A percentile compares a stretch with the other conserved stretches of the same genome.
phyloP scores from a whole-genome alignment of 2,888 invertebrate genomes.

The Syrphus vitripennis region DNA sequence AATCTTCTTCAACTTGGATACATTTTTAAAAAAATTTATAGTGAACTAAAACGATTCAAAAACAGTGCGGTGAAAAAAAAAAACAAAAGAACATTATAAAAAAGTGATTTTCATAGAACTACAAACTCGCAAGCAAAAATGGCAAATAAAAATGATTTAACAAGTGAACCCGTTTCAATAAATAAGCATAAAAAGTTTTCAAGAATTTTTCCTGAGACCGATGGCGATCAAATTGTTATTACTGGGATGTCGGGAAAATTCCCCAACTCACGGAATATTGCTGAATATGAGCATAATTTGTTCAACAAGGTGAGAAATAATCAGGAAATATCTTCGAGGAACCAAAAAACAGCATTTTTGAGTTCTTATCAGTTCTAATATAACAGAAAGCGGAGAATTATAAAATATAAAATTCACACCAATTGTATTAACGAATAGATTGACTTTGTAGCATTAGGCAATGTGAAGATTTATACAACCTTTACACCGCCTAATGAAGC shows the following conservation, averaged over 20 bases:
- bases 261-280: conserved; percentile 85
- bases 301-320: conserved; percentile 82
- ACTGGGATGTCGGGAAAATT: conserved; percentile 84
- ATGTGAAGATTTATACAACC: too few relatives aligned
- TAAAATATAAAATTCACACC: too few relatives aligned
- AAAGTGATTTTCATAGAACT: not conserved
- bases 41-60: not conserved
- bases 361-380: too few relatives aligned
- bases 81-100: not conserved
- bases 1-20: not conserved
- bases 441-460: too few relatives aligned
- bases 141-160: conserved; percentile 51
- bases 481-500: too few relatives aligned
- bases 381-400: too few relatives aligned
- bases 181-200: conserved; percentile 76
- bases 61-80: not conserved
- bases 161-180: conserved; percentile 21
- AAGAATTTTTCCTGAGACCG: conserved; percentile 77
- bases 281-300: conserved; percentile 85
- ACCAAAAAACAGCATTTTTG: not conserved
- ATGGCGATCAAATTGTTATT: conserved; percentile 83
- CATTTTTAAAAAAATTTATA: not conserved
- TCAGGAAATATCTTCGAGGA: not conserved
- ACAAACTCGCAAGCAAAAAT: conserved; percentile 24
- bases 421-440: too few relatives aligned